Evolutionary conservation across 2,113 vertebrate species (phyloP), one percentile per base, ranked within the genome.

Genomic region (Gasterosteus nipponicus): DNA sequence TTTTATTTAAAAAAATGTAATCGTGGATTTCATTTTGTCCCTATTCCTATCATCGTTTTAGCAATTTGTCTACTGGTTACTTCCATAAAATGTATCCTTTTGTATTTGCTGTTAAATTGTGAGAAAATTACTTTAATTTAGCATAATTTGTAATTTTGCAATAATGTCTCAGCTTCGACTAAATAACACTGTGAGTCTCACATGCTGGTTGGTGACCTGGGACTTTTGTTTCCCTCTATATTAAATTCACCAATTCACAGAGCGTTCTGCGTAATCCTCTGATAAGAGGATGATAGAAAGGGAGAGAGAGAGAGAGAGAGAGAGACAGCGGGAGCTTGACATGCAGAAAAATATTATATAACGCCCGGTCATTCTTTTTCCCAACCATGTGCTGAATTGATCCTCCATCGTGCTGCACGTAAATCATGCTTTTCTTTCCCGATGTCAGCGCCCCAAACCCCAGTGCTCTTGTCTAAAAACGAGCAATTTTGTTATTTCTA

Each of bases 261-360:
- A 89, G 79, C 80, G 58, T 85, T 86, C 82, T 53, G 53, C 53
- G 57, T 93, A 93, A 94, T 94, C 92, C 90, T 82, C 76, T 69
- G 84, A 81, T 91, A 93, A 91, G 87, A 93, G 91, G 92, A 94
- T 93, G 88, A 93, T 62, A 57, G 66, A 47, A 73, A 54, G 67
- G n/a, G 57, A 69, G 73, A 62, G 67, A 72, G 66, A 62, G 57
- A 81, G 64, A 74, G 26, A 31, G 56, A 33, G 2, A 33, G 33
- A 33, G 59, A 61, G 60, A 63, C 19, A 63, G 82, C 8, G 66
- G 56, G 63, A 77, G 68, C 81, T 49, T 69, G 76, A 78, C 78
- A 51, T 81, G 35, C 35, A 38, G 73, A 77, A 86, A 86, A 83
- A 62, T 81, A 89, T 93, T 92, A 92, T 84, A 90, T 93, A 93